Evolutionary conservation across 2,113 vertebrate species (phyloP).

Genomic region (Corythaeola cristata): DNA sequence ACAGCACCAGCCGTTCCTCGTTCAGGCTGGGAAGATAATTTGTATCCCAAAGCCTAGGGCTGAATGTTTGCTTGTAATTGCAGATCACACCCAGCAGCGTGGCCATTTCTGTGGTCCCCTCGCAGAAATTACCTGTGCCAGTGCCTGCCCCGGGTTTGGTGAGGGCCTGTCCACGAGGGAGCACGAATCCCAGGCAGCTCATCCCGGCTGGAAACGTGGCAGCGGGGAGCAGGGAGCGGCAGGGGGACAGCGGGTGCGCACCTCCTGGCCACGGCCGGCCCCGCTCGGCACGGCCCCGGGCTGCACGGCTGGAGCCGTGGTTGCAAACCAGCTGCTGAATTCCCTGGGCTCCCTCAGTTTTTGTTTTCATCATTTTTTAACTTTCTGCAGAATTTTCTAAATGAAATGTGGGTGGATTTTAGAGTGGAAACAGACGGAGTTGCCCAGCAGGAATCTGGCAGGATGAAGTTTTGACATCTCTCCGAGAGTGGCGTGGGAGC

Average conservation of each 20-base stretch:
- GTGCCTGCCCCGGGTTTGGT: rapidly evolving
- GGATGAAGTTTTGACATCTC: not conserved
- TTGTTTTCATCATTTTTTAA: not conserved
- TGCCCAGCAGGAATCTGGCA: not conserved
- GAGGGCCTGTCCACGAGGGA: rapidly evolving
- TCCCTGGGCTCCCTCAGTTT: not conserved
- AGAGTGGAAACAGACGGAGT: not conserved
- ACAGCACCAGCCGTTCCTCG: not conserved
- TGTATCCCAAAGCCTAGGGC: not conserved
- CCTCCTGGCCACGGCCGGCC: rapidly evolving
- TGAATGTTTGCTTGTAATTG: not conserved
- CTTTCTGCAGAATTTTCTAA: not conserved
- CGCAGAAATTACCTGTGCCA: not conserved
- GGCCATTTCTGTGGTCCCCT: not conserved
- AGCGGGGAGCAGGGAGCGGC: not conserved
- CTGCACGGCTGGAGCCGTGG: rapidly evolving
- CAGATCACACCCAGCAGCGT: not conserved
- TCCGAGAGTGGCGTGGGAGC: not conserved
- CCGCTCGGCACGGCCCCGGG: not conserved
- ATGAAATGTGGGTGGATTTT: not conserved
- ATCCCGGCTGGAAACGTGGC: not conserved
- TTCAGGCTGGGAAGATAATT: not conserved
- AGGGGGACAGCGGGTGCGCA: not conserved
- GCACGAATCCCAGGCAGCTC: not conserved
- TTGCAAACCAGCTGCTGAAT: not conserved